Evolutionary conservation across 1,140 invertebrate species (phyloP).

Genomic region (Bradysia coprophila): DNA sequence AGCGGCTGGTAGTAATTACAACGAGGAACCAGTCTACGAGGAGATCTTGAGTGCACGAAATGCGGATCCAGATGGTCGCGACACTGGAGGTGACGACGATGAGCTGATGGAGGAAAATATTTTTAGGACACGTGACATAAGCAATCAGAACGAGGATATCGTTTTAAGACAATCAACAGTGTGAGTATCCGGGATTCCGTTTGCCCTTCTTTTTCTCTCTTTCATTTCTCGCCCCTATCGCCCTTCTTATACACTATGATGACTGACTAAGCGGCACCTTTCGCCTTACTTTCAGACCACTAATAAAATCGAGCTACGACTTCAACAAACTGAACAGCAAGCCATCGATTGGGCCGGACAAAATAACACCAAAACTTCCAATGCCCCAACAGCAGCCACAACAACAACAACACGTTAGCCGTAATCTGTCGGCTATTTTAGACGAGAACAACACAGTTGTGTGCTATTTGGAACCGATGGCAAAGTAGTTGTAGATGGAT

Average conservation of each 20-base stretch:
- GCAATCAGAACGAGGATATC: conserved; percentile 31
- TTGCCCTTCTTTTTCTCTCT: too few species aligned
- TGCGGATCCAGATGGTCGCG: conserved; percentile 52
- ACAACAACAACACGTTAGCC: conserved; percentile 15
- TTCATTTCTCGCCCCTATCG: too few species aligned
- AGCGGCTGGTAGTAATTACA: conserved; percentile 21
- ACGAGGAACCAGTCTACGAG: conserved; percentile 56
- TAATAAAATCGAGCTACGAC: neutral
- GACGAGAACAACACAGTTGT: conserved; percentile 57
- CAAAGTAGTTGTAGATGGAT: conserved; percentile 9
- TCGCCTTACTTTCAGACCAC: too few species aligned
- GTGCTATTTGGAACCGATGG: conserved; percentile 48
- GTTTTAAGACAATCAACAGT: conserved; percentile 31
- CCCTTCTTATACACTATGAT: too few species aligned
- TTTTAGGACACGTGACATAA: conserved; percentile 9
- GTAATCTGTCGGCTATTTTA: conserved; percentile 49
- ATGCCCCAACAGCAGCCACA: neutral
- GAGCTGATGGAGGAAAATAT: conserved; percentile 10
- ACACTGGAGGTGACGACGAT: conserved; percentile 22
- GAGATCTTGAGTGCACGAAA: conserved; percentile 54
- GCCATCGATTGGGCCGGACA: neutral
- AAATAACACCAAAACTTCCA: too few species aligned
- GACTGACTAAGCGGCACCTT: too few species aligned
- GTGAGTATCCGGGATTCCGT: too few species aligned
- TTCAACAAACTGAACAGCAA: neutral